phyloP scores from a whole-genome alignment of 2,888 invertebrate genomes.

The Omphaloscelis lunosa region DNA sequence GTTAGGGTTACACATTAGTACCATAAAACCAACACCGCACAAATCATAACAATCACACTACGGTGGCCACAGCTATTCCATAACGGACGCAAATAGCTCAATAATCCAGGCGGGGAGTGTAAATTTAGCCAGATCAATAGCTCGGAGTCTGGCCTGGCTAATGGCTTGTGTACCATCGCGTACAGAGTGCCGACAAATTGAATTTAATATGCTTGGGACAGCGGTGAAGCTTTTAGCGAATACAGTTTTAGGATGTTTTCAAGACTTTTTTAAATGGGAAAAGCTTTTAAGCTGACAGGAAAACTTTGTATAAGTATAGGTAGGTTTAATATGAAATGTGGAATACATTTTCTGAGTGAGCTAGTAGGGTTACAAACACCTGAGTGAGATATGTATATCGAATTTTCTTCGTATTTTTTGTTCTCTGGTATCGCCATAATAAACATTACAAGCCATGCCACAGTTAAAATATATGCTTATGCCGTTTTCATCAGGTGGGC shows the following conservation, averaged over 20 bases:
- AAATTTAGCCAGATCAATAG: constrained; percentile 84
- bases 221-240: constrained; percentile 34
- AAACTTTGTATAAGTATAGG: not conserved
- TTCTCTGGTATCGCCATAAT: not conserved
- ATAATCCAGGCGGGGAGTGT: constrained; percentile 71
- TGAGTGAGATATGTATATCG: no score
- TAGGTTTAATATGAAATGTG: constrained; percentile 1
- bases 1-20: not conserved
- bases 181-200: constrained; percentile 40
- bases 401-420: not conserved
- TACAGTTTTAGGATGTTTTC: constrained; percentile 31
- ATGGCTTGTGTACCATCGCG: constrained; percentile 71
- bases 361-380: not conserved
- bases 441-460: not conserved
- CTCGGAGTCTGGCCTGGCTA: constrained; percentile 76
- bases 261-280: constrained; percentile 5
- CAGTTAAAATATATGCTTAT: not conserved
- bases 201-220: constrained; percentile 51
- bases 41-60: constrained; percentile 10
- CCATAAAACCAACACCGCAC: constrained; percentile 3
- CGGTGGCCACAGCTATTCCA: constrained; percentile 70
- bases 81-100: constrained; percentile 72
- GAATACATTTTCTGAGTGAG: not conserved
- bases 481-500: not conserved
- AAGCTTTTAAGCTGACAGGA: constrained; percentile 25